A percentile compares a stretch with the other conserved stretches of the same genome.
These are phyloP conservation scores for Calameuta pallipes DNA, from an alignment of 2,888 invertebrate species.

Conservation along the genomic window DNA sequence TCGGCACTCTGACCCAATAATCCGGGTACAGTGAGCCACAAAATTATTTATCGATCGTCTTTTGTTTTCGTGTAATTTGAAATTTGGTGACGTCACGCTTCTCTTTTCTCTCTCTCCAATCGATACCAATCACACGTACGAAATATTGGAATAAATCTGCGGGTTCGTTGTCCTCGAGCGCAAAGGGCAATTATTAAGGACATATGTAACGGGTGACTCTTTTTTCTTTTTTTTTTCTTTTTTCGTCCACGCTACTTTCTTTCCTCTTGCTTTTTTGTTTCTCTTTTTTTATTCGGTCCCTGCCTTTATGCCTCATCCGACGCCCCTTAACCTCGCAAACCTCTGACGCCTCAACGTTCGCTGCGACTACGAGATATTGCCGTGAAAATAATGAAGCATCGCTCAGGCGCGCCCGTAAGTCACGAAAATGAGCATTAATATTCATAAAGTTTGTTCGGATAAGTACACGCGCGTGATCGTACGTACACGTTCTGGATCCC, in stretches of 20 bases:
- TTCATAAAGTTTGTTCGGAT: slow-evolving; percentile 39
- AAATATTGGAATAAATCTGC: too few relatives aligned
- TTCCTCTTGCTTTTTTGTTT: neutral
- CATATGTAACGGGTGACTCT: neutral
- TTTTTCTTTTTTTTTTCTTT: too few relatives aligned
- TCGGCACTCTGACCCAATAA: neutral
- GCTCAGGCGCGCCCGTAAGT: slow-evolving; percentile 35
- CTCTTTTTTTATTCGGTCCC: neutral
- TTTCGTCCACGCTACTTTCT: neutral
- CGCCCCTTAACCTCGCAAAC: neutral
- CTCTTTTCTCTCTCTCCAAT: too few relatives aligned
- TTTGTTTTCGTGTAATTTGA: neutral
- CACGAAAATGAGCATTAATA: slow-evolving; percentile 45
- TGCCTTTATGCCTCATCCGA: neutral
- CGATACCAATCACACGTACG: too few relatives aligned
- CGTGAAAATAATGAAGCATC: slow-evolving; percentile 29
- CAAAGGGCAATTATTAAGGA: neutral
- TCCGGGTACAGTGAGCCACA: neutral
- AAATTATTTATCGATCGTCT: neutral
- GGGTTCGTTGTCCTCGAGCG: too few relatives aligned
- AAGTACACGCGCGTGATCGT: slow-evolving; percentile 18
- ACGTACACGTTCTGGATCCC: neutral
- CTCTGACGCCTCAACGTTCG: neutral
- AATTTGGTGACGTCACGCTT: neutral
- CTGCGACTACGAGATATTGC: slow-evolving; percentile 1